Base-by-base conservation (phyloP, 2,113 vertebrate genomes). In the Sorex fumeus region DNA sequence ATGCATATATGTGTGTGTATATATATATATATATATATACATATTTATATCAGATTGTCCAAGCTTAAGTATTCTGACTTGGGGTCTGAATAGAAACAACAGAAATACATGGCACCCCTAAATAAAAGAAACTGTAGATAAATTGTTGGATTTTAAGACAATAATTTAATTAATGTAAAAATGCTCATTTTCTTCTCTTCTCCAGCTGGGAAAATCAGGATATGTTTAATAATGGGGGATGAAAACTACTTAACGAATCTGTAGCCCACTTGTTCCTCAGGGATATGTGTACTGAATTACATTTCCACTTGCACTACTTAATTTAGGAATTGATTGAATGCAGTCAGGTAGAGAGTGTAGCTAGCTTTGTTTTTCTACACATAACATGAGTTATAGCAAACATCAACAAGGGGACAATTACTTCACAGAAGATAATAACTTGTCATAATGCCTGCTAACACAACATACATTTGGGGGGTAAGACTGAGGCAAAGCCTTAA, bases 251-350 rank as follows among this genome's bases (percentile, higher is more conserved):
- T 70, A 78, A 57, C 19, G 0, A 82, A 66, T 70, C n/a, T 47
- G 34, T 7, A 72, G 78, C 16, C 69, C 78, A 8, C 60, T 12
- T 13, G 16, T 16, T 89, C 92, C 76, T 72, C 2, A 0, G 93
- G 91, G 86, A 94, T n/a, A 6, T 19, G 9, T 16, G 27, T 1
- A n/a, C 89, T 75, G 57, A 81, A 92, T 84, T 87, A 88, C 77
- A 70, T 78, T 89, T 77, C 94, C 84, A 82, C 87, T 78, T 77
- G 76, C 53, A 28, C 69, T 87, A 67, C 64, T 92, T 94, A 75
- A 95, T 95, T 92, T 87, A 82, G 93, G 94, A 84, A 84, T 82
- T 93, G 94, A 96, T 91, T 95, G 93, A 82, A 96, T n/a, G 87
- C 93, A 95, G 89, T 95, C 94, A 91, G 80, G 95, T 94, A 93